phyloP scores from a whole-genome alignment of 2,113 vertebrate species.

The Phylloscopus trochilus region DNA sequence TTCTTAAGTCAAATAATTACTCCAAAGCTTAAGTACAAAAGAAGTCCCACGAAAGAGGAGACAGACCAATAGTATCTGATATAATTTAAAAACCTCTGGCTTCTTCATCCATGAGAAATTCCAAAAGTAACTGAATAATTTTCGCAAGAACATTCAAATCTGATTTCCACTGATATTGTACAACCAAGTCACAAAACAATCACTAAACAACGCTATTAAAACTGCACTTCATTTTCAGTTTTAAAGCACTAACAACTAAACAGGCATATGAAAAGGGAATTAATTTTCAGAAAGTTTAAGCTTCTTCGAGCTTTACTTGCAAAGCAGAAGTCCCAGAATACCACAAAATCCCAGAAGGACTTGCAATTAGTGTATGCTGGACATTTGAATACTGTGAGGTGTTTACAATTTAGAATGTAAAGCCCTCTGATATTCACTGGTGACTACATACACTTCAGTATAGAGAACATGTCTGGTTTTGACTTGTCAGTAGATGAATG shows the following conservation, averaged over 20 bases:
- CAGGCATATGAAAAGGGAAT: background rate
- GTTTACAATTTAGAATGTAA: background rate
- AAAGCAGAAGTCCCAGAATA: background rate
- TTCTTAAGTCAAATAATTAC: background rate
- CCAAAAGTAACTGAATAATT: conserved; percentile 17
- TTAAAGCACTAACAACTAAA: background rate
- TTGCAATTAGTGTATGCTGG: background rate
- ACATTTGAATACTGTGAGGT: background rate
- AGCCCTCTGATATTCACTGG: background rate
- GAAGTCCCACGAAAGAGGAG: background rate
- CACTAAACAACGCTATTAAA: background rate
- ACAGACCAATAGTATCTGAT: background rate
- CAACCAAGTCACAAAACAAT: conserved; percentile 33
- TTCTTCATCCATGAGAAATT: background rate
- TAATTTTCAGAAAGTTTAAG: background rate
- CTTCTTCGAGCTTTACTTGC: background rate
- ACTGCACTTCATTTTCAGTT: background rate
- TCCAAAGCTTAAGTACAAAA: background rate
- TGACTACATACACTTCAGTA: background rate
- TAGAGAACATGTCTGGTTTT: background rate
- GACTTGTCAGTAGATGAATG: conserved; percentile 13
- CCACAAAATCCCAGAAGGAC: background rate
- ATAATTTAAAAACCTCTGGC: background rate
- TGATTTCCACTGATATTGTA: background rate
- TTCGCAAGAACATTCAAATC: background rate